Evolutionary conservation across 1,140 invertebrate species (phyloP).

Genomic region (Eciton burchellii): DNA sequence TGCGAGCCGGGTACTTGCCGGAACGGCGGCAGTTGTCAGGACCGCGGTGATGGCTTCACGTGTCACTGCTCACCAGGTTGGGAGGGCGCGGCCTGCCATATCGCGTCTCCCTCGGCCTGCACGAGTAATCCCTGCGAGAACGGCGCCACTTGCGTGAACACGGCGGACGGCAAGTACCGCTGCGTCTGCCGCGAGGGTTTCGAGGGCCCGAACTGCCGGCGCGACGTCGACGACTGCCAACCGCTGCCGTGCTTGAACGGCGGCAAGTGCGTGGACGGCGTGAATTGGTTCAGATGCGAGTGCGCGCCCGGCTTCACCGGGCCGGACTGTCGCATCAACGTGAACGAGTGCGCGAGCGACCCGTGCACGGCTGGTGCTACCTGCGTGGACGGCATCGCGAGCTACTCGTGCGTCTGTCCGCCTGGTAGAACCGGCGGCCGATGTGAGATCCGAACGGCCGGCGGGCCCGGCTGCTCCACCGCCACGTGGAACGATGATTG

Average conservation of each 20-base stretch:
- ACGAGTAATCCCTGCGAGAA: constrained; percentile 90
- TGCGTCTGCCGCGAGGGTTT: constrained; percentile 90
- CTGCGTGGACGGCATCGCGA: constrained; percentile 91
- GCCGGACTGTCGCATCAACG: constrained; percentile 90
- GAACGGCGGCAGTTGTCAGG: constrained; percentile 89
- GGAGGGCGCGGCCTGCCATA: constrained; percentile 90
- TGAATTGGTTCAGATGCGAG: constrained; percentile 91
- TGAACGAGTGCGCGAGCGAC: constrained; percentile 91
- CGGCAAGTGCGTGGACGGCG: constrained; percentile 92
- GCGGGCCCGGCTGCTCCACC: constrained; percentile 77
- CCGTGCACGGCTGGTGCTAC: constrained; percentile 95
- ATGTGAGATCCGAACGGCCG: constrained; percentile 87
- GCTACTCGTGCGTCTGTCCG: constrained; percentile 93
- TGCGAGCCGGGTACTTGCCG: constrained; percentile 88
- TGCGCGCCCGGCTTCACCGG: constrained; percentile 92
- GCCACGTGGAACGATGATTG: constrained; percentile 89
- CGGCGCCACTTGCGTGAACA: constrained; percentile 91
- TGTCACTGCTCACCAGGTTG: constrained; percentile 89
- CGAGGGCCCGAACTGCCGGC: constrained; percentile 88
- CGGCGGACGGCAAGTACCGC: constrained; percentile 88
- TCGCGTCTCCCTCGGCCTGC: constrained; percentile 90
- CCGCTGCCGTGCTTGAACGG: constrained; percentile 90
- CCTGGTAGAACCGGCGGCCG: constrained; percentile 90
- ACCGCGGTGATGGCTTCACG: constrained; percentile 88
- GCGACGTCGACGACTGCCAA: constrained; percentile 89